Conservation (phyloP, 2,113 vertebrate species). For the Bubo blakistoni region DNA sequence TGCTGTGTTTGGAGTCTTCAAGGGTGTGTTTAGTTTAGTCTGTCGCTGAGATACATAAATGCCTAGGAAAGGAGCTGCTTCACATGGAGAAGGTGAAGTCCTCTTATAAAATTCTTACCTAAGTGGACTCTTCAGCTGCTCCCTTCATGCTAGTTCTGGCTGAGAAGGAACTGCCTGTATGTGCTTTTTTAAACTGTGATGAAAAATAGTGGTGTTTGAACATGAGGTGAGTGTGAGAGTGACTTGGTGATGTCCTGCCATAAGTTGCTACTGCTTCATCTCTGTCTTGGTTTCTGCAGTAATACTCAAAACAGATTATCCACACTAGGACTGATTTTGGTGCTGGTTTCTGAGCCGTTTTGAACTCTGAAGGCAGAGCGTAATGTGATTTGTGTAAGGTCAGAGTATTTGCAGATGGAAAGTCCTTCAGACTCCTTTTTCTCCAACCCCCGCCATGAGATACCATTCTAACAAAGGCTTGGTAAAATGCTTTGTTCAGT, state of each 20-base stretch:
- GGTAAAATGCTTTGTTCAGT: not conserved
- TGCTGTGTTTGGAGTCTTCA: not conserved
- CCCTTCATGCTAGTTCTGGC: not conserved
- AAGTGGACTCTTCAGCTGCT: not conserved
- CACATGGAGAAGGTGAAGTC: not conserved
- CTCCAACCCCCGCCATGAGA: not conserved
- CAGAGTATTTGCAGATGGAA: not conserved
- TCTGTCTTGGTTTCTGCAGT: not conserved
- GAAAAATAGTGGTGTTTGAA: not conserved
- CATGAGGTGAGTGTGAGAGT: fast-evolving
- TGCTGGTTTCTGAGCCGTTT: not conserved
- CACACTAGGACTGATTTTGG: not conserved
- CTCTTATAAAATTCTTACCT: not conserved
- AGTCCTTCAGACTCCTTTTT: no score
- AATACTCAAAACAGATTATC: not conserved
- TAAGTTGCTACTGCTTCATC: not conserved
- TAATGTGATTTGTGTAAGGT: not conserved
- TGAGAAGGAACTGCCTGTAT: not conserved
- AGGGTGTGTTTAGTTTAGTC: not conserved
- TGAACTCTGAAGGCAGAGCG: not conserved
- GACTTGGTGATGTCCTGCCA: not conserved
- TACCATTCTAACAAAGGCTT: not conserved
- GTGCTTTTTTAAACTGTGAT: not conserved
- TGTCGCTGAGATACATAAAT: fast-evolving
- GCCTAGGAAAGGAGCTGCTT: not conserved